phyloP scores from a whole-genome alignment of 2,888 invertebrate species.

The Ommatoiulus sabulosus region DNA sequence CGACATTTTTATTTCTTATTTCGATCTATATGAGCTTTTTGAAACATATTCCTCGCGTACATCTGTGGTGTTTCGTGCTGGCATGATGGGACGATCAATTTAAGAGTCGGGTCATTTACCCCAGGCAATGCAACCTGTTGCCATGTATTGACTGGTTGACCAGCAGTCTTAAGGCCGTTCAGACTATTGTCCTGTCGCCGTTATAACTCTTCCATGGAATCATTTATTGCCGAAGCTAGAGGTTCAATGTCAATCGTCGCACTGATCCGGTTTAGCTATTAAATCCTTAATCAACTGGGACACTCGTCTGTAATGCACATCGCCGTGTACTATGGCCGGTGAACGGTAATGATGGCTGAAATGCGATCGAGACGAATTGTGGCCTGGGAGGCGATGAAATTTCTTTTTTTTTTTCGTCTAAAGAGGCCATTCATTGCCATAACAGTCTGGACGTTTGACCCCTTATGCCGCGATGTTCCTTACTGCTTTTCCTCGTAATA shows the following conservation, averaged over 20 bases:
- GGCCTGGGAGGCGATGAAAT: not conserved
- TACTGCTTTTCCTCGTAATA: not conserved
- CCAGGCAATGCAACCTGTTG: not conserved
- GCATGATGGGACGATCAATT: not conserved
- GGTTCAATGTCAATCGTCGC: conserved; percentile 21
- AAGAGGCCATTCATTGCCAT: not conserved
- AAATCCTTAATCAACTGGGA: not conserved
- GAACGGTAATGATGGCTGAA: not conserved
- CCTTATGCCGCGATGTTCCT: not conserved
- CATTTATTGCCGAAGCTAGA: conserved; percentile 8
- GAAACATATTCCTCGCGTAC: too few relatives aligned
- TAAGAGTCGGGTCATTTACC: not conserved
- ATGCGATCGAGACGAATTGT: not conserved
- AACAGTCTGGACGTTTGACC: not conserved
- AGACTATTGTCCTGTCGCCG: not conserved
- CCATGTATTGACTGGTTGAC: not conserved
- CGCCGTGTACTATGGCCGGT: not conserved
- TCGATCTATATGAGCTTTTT: too few relatives aligned
- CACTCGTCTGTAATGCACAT: not conserved
- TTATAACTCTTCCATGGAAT: not conserved
- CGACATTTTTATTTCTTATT: too few relatives aligned
- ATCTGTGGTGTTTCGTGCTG: not conserved
- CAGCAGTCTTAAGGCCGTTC: not conserved
- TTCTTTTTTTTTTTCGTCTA: not conserved
- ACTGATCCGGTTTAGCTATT: conserved; percentile 32